Percentiles rank a stretch among this genome's conserved stretches.
These are phyloP conservation scores for Crotalus horridus DNA, from an alignment of 2,113 vertebrate species.

Conservation along the genomic window DNA sequence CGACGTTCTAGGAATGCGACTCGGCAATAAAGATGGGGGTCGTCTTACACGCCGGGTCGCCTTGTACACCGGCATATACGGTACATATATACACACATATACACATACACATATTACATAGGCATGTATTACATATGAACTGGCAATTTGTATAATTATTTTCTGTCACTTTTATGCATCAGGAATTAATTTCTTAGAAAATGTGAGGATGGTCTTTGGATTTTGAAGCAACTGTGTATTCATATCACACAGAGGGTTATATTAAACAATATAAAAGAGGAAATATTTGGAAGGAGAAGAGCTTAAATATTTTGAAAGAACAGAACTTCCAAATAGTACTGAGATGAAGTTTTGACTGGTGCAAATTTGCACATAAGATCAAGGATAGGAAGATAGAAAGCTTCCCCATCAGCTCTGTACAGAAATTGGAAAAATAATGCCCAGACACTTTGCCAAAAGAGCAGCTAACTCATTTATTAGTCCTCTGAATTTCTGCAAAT, in stretches of 20 bases:
- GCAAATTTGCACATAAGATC: not conserved
- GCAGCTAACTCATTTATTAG: not conserved
- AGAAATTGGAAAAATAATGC: not conserved
- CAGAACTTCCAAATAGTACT: not conserved
- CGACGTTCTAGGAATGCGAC: too few species aligned
- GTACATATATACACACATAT: too few species aligned
- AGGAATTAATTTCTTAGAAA: conserved; percentile 18
- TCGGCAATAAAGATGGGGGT: too few species aligned
- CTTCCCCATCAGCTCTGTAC: not conserved
- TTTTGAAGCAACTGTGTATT: not conserved
- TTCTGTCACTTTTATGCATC: not conserved
- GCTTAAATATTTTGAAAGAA: not conserved
- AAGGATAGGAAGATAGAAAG: not conserved
- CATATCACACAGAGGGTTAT: not conserved
- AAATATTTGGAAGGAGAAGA: not conserved
- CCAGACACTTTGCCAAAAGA: not conserved
- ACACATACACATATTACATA: too few species aligned
- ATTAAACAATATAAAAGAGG: not conserved
- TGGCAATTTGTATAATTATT: not conserved
- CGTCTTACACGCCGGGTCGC: too few species aligned
- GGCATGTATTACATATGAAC: too few species aligned
- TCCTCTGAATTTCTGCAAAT: not conserved
- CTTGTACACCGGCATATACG: too few species aligned
- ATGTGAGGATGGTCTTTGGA: not conserved
- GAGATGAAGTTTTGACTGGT: not conserved